Evolutionary conservation across 2,113 vertebrate genomes (phyloP).

Genomic region (Rattus norvegicus): DNA sequence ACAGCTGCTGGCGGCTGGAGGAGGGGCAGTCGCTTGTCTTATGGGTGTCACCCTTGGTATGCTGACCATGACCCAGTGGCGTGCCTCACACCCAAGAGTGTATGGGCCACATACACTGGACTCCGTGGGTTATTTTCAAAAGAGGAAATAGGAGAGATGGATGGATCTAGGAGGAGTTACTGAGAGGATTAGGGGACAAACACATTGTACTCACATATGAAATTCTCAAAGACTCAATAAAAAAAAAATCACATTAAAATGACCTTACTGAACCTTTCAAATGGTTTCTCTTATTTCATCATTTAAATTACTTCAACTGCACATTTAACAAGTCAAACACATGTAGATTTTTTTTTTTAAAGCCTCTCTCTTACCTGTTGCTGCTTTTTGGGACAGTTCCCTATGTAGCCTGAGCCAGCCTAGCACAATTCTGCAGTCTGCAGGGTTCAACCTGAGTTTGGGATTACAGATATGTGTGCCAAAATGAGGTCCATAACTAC

Average conservation of each 20-base stretch:
- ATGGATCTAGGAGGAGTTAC: background rate
- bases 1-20: background rate
- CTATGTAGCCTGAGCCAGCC: background rate
- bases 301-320: background rate
- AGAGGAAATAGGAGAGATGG: background rate
- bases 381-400: background rate
- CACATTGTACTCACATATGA: background rate
- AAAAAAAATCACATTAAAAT: background rate
- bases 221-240: background rate
- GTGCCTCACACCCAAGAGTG: background rate
- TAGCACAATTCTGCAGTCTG: background rate
- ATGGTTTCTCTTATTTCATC: background rate
- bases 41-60: background rate
- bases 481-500: background rate
- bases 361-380: background rate
- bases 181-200: background rate
- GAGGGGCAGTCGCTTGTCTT: background rate
- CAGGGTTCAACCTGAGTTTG: background rate
- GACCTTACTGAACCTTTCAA: background rate
- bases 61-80: background rate
- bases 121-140: background rate
- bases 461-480: background rate
- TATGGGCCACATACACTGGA: background rate
- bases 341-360: background rate
- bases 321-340: conserved; percentile 1